phyloP scores from a whole-genome alignment of 2,888 invertebrate genomes.

The Tipula vernalis region DNA sequence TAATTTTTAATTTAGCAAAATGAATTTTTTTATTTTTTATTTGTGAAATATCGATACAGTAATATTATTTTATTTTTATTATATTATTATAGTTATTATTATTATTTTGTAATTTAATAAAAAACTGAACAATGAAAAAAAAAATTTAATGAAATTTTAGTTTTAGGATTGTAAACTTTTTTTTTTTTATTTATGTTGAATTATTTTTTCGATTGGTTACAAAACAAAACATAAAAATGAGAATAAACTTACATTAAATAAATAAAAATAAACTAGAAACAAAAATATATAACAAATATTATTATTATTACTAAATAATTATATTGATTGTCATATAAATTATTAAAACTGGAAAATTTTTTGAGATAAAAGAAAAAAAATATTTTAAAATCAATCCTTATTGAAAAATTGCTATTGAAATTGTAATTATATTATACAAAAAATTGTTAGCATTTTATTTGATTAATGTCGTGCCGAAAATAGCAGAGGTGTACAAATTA shows the following conservation, averaged over 20 bases:
- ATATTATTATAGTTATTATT: not conserved
- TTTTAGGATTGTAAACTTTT: not conserved
- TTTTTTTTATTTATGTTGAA: not conserved
- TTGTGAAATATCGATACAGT: not conserved
- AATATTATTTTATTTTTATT: not conserved
- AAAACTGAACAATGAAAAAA: not conserved
- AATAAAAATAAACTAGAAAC: not conserved
- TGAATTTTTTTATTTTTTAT: not conserved
- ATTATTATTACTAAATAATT: not conserved
- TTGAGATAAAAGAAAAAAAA: not conserved
- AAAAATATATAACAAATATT: not conserved
- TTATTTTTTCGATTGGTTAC: not conserved
- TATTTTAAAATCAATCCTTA: not conserved
- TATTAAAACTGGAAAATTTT: not conserved
- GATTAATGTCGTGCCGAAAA: not conserved
- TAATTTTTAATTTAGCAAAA: slow-evolving; percentile 16
- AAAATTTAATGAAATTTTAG: not conserved
- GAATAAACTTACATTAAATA: not conserved
- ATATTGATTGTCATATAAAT: not conserved
- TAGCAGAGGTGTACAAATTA: not conserved
- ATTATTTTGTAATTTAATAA: not conserved
- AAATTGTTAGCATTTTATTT: not conserved
- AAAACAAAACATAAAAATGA: not conserved
- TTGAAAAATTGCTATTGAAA: not conserved
- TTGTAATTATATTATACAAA: not conserved